Evolutionary conservation across 2,797 vertebrate species (phyloP).

Genomic region (Saxicola maurus): DNA sequence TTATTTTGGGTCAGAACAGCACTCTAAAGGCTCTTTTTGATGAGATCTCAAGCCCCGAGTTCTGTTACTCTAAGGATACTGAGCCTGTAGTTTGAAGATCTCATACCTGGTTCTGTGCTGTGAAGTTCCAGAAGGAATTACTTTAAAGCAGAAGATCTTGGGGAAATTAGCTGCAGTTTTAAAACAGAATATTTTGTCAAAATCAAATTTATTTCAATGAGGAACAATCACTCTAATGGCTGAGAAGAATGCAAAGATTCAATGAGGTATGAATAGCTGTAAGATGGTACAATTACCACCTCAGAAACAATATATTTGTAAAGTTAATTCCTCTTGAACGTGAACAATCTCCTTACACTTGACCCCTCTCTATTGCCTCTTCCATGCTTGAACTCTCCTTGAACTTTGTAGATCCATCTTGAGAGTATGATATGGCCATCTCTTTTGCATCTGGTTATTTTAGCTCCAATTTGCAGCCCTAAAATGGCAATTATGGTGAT

Average conservation of each 20-base stretch:
- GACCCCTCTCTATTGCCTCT: constrained; percentile 83
- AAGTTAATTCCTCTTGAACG: constrained; percentile 86
- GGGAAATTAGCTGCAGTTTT: constrained; percentile 69
- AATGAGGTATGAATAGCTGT: constrained; percentile 90
- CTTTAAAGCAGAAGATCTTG: constrained; percentile 42
- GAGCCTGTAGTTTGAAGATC: background rate
- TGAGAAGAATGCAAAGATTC: constrained; percentile 83
- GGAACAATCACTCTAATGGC: constrained; percentile 75
- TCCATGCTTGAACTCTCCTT: constrained; percentile 98
- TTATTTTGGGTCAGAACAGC: background rate
- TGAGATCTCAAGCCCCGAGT: background rate
- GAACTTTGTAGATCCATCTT: constrained; percentile 88
- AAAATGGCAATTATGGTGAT: constrained; percentile 95
- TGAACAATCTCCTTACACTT: constrained; percentile 82
- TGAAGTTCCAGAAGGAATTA: constrained; percentile 29
- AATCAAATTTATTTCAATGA: constrained; percentile 78
- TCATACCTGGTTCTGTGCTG: background rate
- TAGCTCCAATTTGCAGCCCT: constrained; percentile 92
- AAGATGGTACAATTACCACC: constrained; percentile 93
- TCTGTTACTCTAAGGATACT: background rate
- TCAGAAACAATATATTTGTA: constrained; percentile 93
- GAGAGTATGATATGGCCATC: constrained; percentile 81
- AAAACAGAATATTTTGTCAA: constrained; percentile 77
- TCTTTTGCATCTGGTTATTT: constrained; percentile 97
- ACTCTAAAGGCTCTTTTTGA: rapidly evolving